These are phyloP conservation scores for Periphyllus acericola DNA, from an alignment of 2,888 invertebrate genomes.

Conservation along the genomic window DNA sequence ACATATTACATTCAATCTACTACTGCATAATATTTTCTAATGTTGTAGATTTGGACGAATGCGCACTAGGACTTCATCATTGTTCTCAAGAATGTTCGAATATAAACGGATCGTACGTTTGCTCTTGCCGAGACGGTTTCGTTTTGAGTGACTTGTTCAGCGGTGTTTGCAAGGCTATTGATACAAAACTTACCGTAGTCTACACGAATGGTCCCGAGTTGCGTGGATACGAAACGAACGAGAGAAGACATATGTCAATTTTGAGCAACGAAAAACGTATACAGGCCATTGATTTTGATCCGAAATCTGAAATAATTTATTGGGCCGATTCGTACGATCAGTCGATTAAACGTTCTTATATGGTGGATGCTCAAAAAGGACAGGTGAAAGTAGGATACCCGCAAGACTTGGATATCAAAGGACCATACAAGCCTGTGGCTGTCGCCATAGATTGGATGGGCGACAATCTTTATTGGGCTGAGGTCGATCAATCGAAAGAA, in stretches of 20 bases:
- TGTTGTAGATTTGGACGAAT: constrained; percentile 84
- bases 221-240: constrained; percentile 75
- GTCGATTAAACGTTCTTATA: constrained; percentile 90
- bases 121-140: constrained; percentile 87
- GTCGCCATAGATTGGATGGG: constrained; percentile 94
- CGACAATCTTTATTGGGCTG: constrained; percentile 94
- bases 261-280: constrained; percentile 88
- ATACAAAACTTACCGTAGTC: constrained; percentile 71
- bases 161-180: constrained; percentile 82
- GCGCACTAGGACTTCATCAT: constrained; percentile 81
- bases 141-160: constrained; percentile 78
- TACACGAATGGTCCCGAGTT: constrained; percentile 76
- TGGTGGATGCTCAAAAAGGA: constrained; percentile 82
- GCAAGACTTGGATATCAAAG: constrained; percentile 85
- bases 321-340: constrained; percentile 95
- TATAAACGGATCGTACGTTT: constrained; percentile 88
- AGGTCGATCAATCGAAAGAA: constrained; percentile 75
- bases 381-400: constrained; percentile 83
- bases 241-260: constrained; percentile 77
- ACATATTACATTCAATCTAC: neutral
- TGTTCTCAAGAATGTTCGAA: constrained; percentile 96
- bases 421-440: constrained; percentile 79
- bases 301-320: constrained; percentile 84
- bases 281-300: constrained; percentile 91
- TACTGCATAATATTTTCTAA: neutral